phyloP scores from a whole-genome alignment of 2,113 vertebrate species.

The Ceyx cyanopectus region DNA sequence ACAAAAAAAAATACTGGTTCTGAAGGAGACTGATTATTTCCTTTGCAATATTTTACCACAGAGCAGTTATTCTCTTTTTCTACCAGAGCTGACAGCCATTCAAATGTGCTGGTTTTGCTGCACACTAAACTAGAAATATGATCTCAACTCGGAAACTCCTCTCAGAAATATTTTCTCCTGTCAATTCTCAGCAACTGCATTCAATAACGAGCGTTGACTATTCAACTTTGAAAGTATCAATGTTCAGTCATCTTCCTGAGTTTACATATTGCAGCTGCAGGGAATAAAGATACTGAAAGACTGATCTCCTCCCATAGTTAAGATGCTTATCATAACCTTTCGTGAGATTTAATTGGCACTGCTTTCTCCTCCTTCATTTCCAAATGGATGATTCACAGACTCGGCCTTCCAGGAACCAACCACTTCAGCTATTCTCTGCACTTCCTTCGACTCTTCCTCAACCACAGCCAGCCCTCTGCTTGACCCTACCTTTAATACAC shows the following conservation, averaged over 20 bases:
- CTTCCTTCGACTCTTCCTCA: slow-evolving; percentile 43
- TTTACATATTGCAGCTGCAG: slow-evolving; percentile 42
- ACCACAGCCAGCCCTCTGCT: slow-evolving; percentile 18
- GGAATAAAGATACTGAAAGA: slow-evolving; percentile 18
- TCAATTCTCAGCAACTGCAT: slow-evolving; percentile 25
- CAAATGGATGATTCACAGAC: slow-evolving; percentile 46
- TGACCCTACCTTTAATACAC: slow-evolving; percentile 30
- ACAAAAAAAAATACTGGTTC: background rate
- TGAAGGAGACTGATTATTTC: slow-evolving; percentile 45
- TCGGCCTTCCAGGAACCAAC: slow-evolving; percentile 38
- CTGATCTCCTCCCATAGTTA: background rate
- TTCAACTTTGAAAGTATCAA: slow-evolving; percentile 29
- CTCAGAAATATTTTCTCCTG: slow-evolving; percentile 49
- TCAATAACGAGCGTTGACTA: slow-evolving; percentile 27
- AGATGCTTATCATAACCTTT: slow-evolving; percentile 20
- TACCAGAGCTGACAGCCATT: slow-evolving; percentile 28
- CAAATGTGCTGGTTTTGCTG: background rate
- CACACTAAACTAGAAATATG: slow-evolving; percentile 23
- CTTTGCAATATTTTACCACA: slow-evolving; percentile 22
- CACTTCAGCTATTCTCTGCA: slow-evolving; percentile 24
- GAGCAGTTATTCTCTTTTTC: slow-evolving; percentile 6
- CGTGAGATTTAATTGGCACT: slow-evolving; percentile 48
- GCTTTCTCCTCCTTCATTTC: slow-evolving; percentile 33
- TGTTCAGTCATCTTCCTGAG: slow-evolving; percentile 9
- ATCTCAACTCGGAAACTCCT: slow-evolving; percentile 45